These are phyloP conservation scores for Amiota mariae DNA, from an alignment of 2,888 invertebrate genomes.

Conservation along the genomic window DNA sequence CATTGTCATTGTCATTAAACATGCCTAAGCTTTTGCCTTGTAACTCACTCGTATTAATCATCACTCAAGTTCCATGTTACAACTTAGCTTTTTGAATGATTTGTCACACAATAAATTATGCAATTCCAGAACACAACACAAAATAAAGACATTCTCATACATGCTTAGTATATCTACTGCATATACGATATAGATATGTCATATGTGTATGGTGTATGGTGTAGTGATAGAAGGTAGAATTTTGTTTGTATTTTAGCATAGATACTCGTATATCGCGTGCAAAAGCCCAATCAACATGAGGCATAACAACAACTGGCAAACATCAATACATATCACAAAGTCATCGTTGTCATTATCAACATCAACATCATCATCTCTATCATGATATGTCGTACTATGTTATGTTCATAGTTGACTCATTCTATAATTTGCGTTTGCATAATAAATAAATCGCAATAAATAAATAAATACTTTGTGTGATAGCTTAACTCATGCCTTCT, in stretches of 20 bases:
- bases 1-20: conserved; percentile 16
- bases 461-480: conserved; percentile 35
- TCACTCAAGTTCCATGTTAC: conserved; percentile 8
- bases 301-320: conserved; percentile 12
- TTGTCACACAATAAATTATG: conserved; percentile 67
- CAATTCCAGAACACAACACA: conserved; percentile 56
- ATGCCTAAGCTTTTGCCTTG: conserved; percentile 11
- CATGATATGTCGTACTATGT: background rate
- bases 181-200: background rate
- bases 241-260: background rate
- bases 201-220: too few relatives aligned
- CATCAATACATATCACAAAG: conserved; percentile 12
- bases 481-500: background rate
- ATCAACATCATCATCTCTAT: conserved; percentile 22
- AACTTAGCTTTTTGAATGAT: conserved; percentile 43
- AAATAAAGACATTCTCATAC: conserved; percentile 51
- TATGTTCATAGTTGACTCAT: conserved; percentile 42
- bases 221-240: background rate
- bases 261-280: conserved; percentile 54
- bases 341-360: conserved; percentile 13
- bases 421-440: conserved; percentile 44
- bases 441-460: conserved; percentile 47
- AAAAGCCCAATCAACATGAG: conserved; percentile 63
- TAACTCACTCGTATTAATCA: background rate
- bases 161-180: conserved; percentile 23